Conservation (phyloP, 92 coral and sea anemone species). For the Ricordea florida region DNA sequence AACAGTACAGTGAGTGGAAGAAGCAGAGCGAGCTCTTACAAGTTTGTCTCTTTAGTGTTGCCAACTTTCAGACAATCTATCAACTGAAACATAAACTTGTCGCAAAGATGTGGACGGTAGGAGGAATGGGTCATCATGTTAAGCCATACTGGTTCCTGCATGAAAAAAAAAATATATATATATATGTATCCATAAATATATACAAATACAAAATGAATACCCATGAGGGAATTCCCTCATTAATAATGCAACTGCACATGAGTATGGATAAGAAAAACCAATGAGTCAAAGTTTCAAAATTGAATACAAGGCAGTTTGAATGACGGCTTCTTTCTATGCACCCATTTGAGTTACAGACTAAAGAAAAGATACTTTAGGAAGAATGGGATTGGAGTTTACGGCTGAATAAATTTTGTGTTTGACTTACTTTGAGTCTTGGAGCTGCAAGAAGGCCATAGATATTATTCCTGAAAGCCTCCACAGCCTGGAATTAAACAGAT, state of each 20-base stretch:
- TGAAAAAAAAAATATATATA: neutral
- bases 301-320: no score
- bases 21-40: conserved; percentile 74
- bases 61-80: conserved; percentile 61
- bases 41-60: conserved; percentile 88
- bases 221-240: no score
- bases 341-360: no score
- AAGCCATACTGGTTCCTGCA: conserved; percentile 93
- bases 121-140: conserved; percentile 93
- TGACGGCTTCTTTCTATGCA: no score
- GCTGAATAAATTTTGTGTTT: no score
- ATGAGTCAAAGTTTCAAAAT: no score
- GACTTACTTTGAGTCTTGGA: conserved; percentile 93
- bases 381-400: no score
- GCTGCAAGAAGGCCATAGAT: conserved; percentile 73
- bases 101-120: conserved; percentile 77
- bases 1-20: no score
- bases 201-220: neutral
- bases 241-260: no score
- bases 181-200: neutral
- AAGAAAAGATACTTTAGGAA: no score
- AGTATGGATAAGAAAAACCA: no score
- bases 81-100: conserved; percentile 84
- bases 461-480: conserved; percentile 62
- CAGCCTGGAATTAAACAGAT: conserved; percentile 64